Percentiles rank a stretch among this genome's conserved stretches.
Conservation (phyloP, 2,113 vertebrate species). For the Crotophaga sulcirostris region DNA sequence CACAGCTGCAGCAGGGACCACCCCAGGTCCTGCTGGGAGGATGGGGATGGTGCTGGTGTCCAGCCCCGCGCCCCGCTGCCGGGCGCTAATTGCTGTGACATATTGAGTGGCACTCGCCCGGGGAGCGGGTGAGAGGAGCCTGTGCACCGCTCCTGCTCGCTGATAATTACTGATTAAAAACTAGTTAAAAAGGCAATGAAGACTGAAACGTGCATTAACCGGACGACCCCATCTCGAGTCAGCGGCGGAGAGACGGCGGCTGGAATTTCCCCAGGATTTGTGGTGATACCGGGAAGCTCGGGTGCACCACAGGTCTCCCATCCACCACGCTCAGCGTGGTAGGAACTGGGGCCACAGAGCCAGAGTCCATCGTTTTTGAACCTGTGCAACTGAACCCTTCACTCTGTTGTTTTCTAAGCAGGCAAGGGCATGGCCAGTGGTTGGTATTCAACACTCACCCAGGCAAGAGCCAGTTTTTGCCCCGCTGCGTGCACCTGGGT, state of each 20-base stretch:
- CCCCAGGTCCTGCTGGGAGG: accelerated
- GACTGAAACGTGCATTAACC: constrained; percentile 89
- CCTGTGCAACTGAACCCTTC: too few species aligned
- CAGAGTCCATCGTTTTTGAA: too few species aligned
- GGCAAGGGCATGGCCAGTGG: too few species aligned
- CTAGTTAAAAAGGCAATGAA: constrained; percentile 88
- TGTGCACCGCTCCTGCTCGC: constrained; percentile 74
- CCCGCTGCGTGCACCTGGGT: too few species aligned
- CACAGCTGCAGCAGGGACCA: neutral
- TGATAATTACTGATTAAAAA: constrained; percentile 95
- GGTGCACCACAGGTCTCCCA: too few species aligned
- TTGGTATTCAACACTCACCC: too few species aligned
- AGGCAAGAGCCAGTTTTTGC: too few species aligned
- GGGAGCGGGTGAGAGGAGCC: constrained; percentile 68
- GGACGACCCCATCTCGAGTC: constrained; percentile 73
- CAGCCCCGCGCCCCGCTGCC: neutral
- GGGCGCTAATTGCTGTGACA: constrained; percentile 85
- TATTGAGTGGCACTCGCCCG: constrained; percentile 77
- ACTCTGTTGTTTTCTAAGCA: too few species aligned
- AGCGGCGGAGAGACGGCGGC: constrained; percentile 15
- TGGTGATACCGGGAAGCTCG: too few species aligned
- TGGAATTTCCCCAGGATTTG: too few species aligned
- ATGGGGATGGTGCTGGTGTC: accelerated
- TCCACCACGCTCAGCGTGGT: too few species aligned
- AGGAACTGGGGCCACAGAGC: too few species aligned